Conservation (phyloP, 2,113 vertebrate species). For the Hemibagrus wyckioides region DNA sequence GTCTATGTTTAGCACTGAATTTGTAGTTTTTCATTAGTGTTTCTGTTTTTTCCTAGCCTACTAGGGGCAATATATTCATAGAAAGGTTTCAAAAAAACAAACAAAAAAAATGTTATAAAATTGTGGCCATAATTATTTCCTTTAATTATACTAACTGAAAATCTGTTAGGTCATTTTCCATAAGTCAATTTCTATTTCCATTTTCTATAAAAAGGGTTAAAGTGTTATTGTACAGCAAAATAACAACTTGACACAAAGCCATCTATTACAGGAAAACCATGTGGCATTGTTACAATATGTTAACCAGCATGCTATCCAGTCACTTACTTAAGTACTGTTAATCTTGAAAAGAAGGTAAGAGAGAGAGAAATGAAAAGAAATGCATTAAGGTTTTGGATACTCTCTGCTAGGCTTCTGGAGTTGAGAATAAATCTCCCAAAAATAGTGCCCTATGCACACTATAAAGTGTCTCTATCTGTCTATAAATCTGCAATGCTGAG, state of each 20-base stretch:
- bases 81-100: too few species aligned
- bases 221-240: neutral
- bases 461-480: neutral
- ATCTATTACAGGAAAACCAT: neutral
- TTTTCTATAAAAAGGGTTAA: neutral
- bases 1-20: too few species aligned
- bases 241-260: neutral
- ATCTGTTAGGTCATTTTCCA: too few species aligned
- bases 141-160: too few species aligned
- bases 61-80: too few species aligned
- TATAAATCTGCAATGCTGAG: constrained; percentile 13
- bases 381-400: neutral
- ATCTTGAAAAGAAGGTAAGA: neutral
- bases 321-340: neutral
- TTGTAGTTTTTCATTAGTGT: too few species aligned
- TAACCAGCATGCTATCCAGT: neutral
- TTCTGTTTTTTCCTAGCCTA: too few species aligned
- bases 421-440: neutral
- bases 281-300: neutral
- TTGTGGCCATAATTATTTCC: too few species aligned
- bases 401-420: neutral
- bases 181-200: too few species aligned
- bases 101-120: too few species aligned
- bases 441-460: neutral
- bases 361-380: neutral